Base-by-base conservation (phyloP, 2,888 invertebrate genomes). In the Ganaspis brasiliensis region DNA sequence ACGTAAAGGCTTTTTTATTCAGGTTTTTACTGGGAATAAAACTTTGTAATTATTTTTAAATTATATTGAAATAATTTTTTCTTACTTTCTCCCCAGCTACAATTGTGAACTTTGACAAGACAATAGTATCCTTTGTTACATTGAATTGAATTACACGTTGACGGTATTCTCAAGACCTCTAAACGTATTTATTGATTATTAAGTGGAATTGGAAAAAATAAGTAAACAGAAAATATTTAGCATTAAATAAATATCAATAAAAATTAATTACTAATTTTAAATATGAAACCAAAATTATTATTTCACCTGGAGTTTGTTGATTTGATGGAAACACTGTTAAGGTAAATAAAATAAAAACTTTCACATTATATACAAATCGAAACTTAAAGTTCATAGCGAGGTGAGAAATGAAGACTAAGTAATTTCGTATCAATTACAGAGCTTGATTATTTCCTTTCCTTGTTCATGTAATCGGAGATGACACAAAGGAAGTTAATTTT, bases 81-180 rank as follows among this genome's bases (percentile, higher is more conserved):
- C 77, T 85, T 85, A 89, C 89, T 80, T 72, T 84, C 59, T 73
- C 85, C 82, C 89, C 90, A 90, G 57, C 73, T 79, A 72, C 90
- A 90, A 14, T 78, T 80, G 21, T 80, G 84, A 45, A 83, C 84
- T 76, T 79, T 85, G 0, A 88, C 77, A n/a, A 83, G 55, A 37
- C 89, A 90, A 19, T 84, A 21, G 71, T 85, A 86, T 40, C 87
- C 88, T 14, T 73, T 80, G 70, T 77, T 82, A 78, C 89, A 90
- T 19, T 79, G 80, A 12, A 90, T 90, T 3, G 79, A 82, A 0
- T 86, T 85, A 61, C 89, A 90, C 1, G 82, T 81, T 26, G 78
- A 74, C 5, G 90, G 89, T 14, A 90, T 90, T 73, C 81, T 87
- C 31, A 85, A 31, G 1, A 84, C 87, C 72, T 90, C 89, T 90